Base-by-base conservation (phyloP, 2,888 invertebrate species). In the Octonoba sinensis region DNA sequence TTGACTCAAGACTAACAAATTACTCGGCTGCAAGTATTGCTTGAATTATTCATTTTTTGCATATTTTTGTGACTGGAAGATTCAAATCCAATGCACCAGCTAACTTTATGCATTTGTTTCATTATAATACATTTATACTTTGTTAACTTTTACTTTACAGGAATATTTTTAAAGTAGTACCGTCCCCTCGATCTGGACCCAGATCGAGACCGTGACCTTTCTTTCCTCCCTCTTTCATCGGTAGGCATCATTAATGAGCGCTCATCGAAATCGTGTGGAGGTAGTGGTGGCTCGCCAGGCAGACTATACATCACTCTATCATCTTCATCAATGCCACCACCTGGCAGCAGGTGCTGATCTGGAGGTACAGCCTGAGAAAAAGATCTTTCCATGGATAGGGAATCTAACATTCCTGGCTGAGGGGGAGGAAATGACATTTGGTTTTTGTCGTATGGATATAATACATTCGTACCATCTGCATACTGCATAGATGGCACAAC, bases 141-240 rank as follows among this genome's bases (percentile, higher is more conserved):
- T n/a, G n/a, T n/a, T n/a, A n/a, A n/a, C n/a, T 8, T 36, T 8
- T 6, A 8, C 36, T 36, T 36, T 8, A 36, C 1, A 2, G 8
- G 6, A 36, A 11, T 36, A 36, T 11, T 6, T 4, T 8, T 11
- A 36, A 36, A 3, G 8, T 8, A 36, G 60, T 72, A 83, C 83
- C 83, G 54, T 60, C 77, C 59, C 18, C 79, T 83, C 13, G 79
- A 85, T 72, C 86, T 83, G 46, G 86, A 85, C 15, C 86, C 60
- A 18, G 86, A 86, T 59, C 86, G 82, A 27, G 86, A 83, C n/a
- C 84, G 24, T n/a, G 79, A 79, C 49, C 79, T 74, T 47, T 79
- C 70, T 46, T 69, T 78, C 15, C 49, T 22, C 56, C 60, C 62
- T 60, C 69, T 74, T n/a, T 73, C 85, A 4, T 83, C 77, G 1